A percentile compares a stretch with the other conserved stretches of the same genome.
Conservation (phyloP, 2,113 vertebrate genomes). For the Pseudopipra pipra region DNA sequence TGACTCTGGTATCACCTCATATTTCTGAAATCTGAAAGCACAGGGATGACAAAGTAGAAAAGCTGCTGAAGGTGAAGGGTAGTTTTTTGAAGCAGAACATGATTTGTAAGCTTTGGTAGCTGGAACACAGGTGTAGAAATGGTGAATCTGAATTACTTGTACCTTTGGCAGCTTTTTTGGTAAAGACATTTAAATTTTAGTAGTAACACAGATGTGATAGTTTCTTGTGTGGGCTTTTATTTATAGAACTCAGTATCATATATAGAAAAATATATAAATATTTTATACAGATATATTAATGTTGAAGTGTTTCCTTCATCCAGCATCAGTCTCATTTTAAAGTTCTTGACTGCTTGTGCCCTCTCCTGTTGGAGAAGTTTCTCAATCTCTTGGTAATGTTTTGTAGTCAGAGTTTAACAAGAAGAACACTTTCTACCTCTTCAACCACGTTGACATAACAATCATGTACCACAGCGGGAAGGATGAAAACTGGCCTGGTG, state of each 20-base stretch:
- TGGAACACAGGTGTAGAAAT: neutral
- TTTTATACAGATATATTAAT: neutral
- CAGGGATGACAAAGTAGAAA: neutral
- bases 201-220: neutral
- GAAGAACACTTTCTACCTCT: constrained; percentile 87
- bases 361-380: constrained; percentile 35
- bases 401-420: constrained; percentile 86
- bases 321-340: neutral
- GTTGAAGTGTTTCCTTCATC: neutral
- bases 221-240: neutral
- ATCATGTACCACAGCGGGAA: constrained; percentile 85
- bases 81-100: neutral
- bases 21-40: neutral
- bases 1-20: neutral
- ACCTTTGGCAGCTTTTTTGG: neutral
- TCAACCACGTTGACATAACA: constrained; percentile 90
- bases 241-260: neutral
- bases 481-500: constrained; percentile 73
- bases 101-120: neutral
- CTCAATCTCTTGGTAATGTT: constrained; percentile 25
- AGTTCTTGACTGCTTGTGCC: constrained; percentile 2
- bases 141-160: neutral
- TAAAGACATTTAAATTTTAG: neutral
- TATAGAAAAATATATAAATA: neutral
- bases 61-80: neutral